Base-by-base conservation (phyloP, 2,113 vertebrate genomes). In the Lepisosteus oculatus region DNA sequence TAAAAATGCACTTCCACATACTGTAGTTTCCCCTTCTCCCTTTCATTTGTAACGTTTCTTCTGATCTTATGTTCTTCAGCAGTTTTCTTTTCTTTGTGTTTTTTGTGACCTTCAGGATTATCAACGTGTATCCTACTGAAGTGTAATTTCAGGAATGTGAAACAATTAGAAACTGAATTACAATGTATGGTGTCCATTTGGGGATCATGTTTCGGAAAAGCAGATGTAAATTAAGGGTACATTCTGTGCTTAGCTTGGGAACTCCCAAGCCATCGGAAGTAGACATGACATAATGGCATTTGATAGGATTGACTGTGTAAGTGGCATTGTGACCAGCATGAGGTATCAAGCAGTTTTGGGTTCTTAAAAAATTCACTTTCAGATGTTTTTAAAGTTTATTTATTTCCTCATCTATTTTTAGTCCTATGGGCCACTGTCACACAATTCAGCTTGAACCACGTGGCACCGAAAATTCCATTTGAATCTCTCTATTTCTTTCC, bases 211-310 rank as follows among this genome's bases (percentile, higher is more conserved):
- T 61, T 61, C 43, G 15, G 47, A 66, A 55, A 12, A 2, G 42
- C 9, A 45, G 41, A 72, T 66, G 55, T 15, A 14, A 65, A 61
- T 3, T 8, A 67, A 54, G 11, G 41, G 54, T 15, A 41, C 4
- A 6, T 8, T 41, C 62, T n/a, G 54, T 61, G 57, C 44, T 65
- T 65, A 67, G 71, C 15, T 42, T 17, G 55, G 41, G 56, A 47
- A 64, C 45, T 57, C 43, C 15, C 13, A 68, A 73, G 62, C 61
- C 45, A 68, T 55, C 55, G 5, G 47, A 11, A 11, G 65, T 9
- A 61, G 43, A 61, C 55, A 13, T 42, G 56, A 68, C 42, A 51
- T 17, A 14, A 51, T 14, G 3, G 11, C 15, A 12, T 47, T 67
- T 43, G 43, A 29, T 65, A 6, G 17, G 43, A 61, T 45, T 57